Percentiles rank a stretch among this genome's conserved stretches.
Conservation (phyloP, 2,113 vertebrate species). For the Cervus canadensis region DNA sequence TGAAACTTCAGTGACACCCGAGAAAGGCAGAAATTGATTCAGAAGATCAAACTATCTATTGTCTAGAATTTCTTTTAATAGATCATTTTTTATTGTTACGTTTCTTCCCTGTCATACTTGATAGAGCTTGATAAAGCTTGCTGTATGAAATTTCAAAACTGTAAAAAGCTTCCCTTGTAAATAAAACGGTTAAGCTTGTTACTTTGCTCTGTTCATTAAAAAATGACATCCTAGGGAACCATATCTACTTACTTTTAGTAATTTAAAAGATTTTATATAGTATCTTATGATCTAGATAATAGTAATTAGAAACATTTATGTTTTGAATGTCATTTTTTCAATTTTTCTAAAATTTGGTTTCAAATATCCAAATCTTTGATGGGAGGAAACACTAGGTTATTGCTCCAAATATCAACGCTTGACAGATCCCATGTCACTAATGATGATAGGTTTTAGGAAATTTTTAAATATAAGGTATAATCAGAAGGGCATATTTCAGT, state of each 20-base stretch:
- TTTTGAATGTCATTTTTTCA: slow-evolving; percentile 59
- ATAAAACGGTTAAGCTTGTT: background rate
- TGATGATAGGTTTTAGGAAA: slow-evolving; percentile 35
- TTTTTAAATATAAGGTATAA: background rate
- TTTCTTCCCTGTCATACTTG: background rate
- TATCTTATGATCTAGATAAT: slow-evolving; percentile 46
- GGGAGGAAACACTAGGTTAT: background rate
- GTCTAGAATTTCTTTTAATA: background rate
- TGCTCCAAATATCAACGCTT: slow-evolving; percentile 3
- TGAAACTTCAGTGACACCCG: background rate
- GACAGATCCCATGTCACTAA: slow-evolving; percentile 10
- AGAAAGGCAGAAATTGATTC: background rate
- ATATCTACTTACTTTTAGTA: slow-evolving; percentile 8
- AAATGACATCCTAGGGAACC: slow-evolving; percentile 22
- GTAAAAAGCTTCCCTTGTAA: background rate
- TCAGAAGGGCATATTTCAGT: slow-evolving; percentile 44
- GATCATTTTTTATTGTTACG: background rate
- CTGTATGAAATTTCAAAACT: slow-evolving; percentile 34
- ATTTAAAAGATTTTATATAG: slow-evolving; percentile 3
- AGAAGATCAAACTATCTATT: background rate
- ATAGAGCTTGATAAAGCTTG: slow-evolving; percentile 2
- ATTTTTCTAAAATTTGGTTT: slow-evolving; percentile 43
- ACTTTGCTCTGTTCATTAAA: slow-evolving; percentile 41
- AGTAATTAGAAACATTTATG: slow-evolving; percentile 56
- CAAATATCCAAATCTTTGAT: slow-evolving; percentile 38